Percentiles rank a stretch among this genome's conserved stretches.
phyloP scores from a whole-genome alignment of 2,888 invertebrate species.

The Spialia ferax region DNA sequence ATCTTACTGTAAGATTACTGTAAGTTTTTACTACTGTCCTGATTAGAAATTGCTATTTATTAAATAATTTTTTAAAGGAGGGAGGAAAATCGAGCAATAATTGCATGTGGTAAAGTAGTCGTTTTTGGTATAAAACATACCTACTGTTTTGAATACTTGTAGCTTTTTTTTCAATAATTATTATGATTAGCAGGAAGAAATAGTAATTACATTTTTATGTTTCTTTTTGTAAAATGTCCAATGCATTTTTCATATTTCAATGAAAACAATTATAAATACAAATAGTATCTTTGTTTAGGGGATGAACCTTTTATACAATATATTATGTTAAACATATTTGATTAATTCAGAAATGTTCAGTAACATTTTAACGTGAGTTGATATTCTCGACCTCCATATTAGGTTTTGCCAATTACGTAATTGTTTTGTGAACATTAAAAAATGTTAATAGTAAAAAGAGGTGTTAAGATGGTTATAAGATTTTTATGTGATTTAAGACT shows the following conservation, averaged over 20 bases:
- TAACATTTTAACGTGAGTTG: slow-evolving; percentile 1
- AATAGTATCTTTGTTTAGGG: not conserved
- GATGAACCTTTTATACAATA: not conserved
- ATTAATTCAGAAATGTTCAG: not conserved
- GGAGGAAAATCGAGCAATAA: slow-evolving; percentile 53
- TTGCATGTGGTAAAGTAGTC: slow-evolving; percentile 39
- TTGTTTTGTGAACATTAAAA: slow-evolving; percentile 19
- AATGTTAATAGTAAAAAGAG: slow-evolving; percentile 6
- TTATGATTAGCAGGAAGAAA: not conserved
- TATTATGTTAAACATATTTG: not conserved
- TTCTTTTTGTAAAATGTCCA: not conserved
- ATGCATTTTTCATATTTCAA: not conserved
- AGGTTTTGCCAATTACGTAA: not conserved
- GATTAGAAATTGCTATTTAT: slow-evolving; percentile 15
- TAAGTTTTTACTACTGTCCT: slow-evolving; percentile 31
- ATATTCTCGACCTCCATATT: not conserved
- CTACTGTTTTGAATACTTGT: not conserved
- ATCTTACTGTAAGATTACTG: slow-evolving; percentile 51
- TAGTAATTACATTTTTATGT: not conserved
- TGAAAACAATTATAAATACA: not conserved
- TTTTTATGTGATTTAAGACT: slow-evolving; percentile 27
- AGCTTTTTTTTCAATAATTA: not conserved
- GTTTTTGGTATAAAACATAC: slow-evolving; percentile 18
- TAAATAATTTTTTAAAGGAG: slow-evolving; percentile 44
- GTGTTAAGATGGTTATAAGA: slow-evolving; percentile 10